A percentile compares a stretch with the other conserved stretches of the same genome.
Evolutionary conservation across 2,797 vertebrate species (phyloP).

Genomic region (Arctocebus calabarensis): DNA sequence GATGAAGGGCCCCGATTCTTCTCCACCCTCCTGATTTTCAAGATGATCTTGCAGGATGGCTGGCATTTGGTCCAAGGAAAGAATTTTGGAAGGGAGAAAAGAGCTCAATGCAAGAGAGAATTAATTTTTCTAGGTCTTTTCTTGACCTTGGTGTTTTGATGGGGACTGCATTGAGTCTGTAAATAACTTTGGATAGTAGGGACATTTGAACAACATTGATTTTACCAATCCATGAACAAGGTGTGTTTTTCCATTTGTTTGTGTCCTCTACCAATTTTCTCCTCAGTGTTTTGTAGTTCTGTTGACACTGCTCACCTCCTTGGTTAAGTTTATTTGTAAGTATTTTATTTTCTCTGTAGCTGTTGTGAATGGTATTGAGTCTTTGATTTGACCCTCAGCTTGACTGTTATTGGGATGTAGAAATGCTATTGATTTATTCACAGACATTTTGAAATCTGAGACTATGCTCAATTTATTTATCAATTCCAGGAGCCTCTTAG

Average conservation of each 20-base stretch:
- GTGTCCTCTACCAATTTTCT: background rate
- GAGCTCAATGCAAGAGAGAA: background rate
- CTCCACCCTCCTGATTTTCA: background rate
- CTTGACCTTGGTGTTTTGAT: background rate
- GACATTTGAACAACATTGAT: background rate
- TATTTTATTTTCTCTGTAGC: background rate
- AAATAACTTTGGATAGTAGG: background rate
- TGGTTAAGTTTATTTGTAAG: background rate
- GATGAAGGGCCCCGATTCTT: background rate
- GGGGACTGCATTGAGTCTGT: background rate
- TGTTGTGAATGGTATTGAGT: background rate
- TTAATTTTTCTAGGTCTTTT: background rate
- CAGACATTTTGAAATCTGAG: background rate
- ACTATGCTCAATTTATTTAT: background rate
- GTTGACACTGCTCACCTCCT: background rate
- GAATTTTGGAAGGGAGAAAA: background rate
- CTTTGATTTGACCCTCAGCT: background rate
- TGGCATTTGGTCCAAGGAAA: background rate
- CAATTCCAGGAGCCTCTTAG: background rate
- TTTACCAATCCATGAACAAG: background rate
- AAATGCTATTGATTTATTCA: background rate
- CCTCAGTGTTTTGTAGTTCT: background rate
- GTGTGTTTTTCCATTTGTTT: background rate
- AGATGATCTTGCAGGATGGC: background rate
- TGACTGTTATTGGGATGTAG: background rate